Evolutionary conservation across 2,113 vertebrate genomes (phyloP).

Genomic region (Globicephala melas): DNA sequence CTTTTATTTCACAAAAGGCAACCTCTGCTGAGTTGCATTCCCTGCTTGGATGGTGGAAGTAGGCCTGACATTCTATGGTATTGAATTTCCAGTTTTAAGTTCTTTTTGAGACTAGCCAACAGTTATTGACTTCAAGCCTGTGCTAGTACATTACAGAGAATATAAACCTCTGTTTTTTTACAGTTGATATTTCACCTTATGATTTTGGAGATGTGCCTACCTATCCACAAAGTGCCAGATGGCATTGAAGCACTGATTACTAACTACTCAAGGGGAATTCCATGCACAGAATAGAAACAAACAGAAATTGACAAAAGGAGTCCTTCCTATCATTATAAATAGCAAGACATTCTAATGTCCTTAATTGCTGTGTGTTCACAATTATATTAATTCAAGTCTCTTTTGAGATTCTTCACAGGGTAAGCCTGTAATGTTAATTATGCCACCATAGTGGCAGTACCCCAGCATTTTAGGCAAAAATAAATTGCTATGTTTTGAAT

Average conservation of each 20-base stretch:
- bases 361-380: not conserved
- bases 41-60: not conserved
- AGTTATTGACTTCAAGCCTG: not conserved
- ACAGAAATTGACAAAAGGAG: conserved; percentile 5
- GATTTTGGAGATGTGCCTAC: not conserved
- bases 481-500: not conserved
- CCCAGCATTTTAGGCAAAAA: not conserved
- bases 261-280: conserved; percentile 13
- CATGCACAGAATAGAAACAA: not conserved
- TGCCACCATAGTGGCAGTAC: not conserved
- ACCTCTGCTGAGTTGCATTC: not conserved
- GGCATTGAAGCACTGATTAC: not conserved
- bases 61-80: not conserved
- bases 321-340: not conserved
- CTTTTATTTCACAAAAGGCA: not conserved
- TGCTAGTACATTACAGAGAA: not conserved
- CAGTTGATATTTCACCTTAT: not conserved
- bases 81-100: not conserved
- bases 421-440: not conserved
- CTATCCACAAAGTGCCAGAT: conserved; percentile 14
- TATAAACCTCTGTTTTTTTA: conserved; percentile 21
- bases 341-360: not conserved
- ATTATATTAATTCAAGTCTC: not conserved
- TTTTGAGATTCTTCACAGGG: not conserved
- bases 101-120: not conserved